Conservation (phyloP, 53 echinoderm and acorn worm species). For the Glandiceps talaboti region DNA sequence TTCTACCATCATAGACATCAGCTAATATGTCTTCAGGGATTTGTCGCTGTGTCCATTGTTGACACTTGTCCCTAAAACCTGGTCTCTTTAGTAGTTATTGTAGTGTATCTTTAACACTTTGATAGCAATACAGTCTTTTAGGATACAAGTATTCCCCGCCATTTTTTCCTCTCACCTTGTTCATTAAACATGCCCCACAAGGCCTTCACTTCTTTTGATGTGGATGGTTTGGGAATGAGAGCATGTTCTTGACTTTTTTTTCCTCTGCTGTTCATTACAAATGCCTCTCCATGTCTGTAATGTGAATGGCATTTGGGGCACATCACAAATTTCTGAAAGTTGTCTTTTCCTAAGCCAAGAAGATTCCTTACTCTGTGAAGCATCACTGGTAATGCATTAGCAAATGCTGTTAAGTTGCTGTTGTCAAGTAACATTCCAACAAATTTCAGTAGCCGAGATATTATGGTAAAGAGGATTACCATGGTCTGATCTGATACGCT, state of each 20-base stretch:
- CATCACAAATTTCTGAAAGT: slow-evolving; percentile 18
- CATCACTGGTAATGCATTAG: background rate
- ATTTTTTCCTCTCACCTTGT: background rate
- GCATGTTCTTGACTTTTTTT: background rate
- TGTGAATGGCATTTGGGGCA: slow-evolving; percentile 19
- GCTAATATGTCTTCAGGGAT: background rate
- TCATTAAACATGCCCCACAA: background rate
- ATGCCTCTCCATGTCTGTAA: slow-evolving; percentile 2
- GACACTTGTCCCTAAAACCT: background rate
- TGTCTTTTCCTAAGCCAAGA: slow-evolving; percentile 6
- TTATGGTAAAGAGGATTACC: background rate
- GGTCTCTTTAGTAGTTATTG: background rate
- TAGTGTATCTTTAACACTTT: background rate
- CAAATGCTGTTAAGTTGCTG: background rate
- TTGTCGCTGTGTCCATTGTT: background rate
- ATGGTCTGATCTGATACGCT: background rate
- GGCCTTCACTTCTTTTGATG: background rate
- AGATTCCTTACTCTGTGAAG: background rate
- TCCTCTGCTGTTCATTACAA: background rate
- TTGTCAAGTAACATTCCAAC: background rate
- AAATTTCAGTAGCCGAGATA: background rate
- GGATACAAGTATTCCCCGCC: background rate
- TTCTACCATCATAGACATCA: background rate
- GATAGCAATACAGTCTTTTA: background rate
- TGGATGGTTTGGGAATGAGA: background rate